phyloP scores from a whole-genome alignment of 2,113 vertebrate genomes.

The Stegostoma tigrinum region DNA sequence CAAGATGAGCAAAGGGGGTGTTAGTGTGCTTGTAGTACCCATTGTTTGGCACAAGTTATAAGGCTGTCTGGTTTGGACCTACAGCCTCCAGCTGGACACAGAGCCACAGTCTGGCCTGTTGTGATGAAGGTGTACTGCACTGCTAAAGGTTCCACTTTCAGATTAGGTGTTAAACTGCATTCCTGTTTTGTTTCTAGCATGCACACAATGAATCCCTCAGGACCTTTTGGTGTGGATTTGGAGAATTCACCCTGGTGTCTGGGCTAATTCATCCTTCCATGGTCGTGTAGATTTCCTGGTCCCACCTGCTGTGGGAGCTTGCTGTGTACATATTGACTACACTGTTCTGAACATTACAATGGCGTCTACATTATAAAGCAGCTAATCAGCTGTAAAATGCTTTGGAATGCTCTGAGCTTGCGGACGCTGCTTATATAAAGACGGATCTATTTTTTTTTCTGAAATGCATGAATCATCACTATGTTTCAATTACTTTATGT shows the following conservation, averaged over 20 bases:
- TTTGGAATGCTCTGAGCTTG: background rate
- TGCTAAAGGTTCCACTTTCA: background rate
- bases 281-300: background rate
- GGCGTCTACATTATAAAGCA: background rate
- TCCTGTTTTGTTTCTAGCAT: background rate
- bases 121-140: background rate
- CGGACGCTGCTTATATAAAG: background rate
- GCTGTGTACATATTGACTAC: background rate
- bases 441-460: background rate
- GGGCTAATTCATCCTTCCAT: background rate
- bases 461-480: background rate
- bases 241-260: too few relatives aligned
- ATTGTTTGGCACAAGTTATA: too few relatives aligned
- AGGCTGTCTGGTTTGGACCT: too few relatives aligned
- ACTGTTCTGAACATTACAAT: background rate
- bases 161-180: background rate
- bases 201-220: background rate
- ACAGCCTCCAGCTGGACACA: background rate
- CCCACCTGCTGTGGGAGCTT: background rate
- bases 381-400: background rate
- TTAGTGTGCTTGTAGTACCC: too few relatives aligned
- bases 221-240: background rate
- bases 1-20: too few relatives aligned
- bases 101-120: background rate
- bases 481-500: background rate